Evolutionary conservation across 2,113 vertebrate genomes (phyloP), one percentile per base, ranked within the genome.

Genomic region (Crotalus helleri): DNA sequence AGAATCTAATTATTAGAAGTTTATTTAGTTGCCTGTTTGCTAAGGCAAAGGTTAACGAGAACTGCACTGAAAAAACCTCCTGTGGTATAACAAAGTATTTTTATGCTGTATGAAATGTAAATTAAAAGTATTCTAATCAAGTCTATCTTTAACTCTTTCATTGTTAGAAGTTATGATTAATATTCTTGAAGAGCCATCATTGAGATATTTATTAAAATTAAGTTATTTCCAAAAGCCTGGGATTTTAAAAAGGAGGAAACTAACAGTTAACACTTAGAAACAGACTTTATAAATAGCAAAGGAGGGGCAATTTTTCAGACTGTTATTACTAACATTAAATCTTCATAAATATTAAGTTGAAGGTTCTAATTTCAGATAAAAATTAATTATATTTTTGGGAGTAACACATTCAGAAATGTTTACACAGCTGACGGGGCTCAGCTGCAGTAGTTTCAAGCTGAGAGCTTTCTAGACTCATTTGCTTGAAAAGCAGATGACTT

Each of bases 21-120:
- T 95, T 97, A 96, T 97, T 97, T 97, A 96, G 97, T 96, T 97
- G 94, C 94, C 94, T 97, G 95, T 97, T 97, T 97, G 96, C 95
- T 97, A 96, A 97, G 96, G 94, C 96, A 97, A 97, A 98, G 98
- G 98, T 98, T 99, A 99, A 98, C 98, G 97, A 99, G 98, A 98
- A 98, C 96, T 96, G 98, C 97, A 98, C 93, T 96, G 97, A 98
- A 98, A 98, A 98, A 97, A 97, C 96, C 96, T 97, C 94, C 94
- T 88, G 91, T 97, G 91, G 95, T 97, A 96, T 93, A 96, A 95
- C 93, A 95, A 97, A 97, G 97, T 91, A 97, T 92, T 97, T 97
- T 97, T 97, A 96, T 94, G 94, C 95, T 94, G 96, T 93, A 96
- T 94, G 96, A 97, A 96, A 95, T 95, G 95, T 95, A 95, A 94